Conservation (phyloP, 2,113 vertebrate genomes). For the Myocastor coypus region DNA sequence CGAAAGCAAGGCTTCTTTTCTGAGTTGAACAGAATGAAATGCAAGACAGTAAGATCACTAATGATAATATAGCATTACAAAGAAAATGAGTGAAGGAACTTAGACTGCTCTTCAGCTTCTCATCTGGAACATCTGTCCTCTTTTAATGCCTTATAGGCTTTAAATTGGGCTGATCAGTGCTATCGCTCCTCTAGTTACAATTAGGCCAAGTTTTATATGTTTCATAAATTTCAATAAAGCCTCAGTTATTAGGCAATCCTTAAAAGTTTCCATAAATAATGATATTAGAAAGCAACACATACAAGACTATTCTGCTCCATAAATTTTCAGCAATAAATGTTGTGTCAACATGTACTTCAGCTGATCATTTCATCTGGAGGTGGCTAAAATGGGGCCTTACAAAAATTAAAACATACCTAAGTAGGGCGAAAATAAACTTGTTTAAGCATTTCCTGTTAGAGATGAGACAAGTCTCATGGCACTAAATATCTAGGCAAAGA, state of each 20-base stretch:
- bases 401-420: not conserved
- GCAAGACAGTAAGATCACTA: not conserved
- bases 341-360: not conserved
- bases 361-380: not conserved
- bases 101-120: not conserved
- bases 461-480: not conserved
- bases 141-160: not conserved
- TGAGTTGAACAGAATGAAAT: not conserved
- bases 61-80: not conserved
- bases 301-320: not conserved
- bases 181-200: not conserved
- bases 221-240: not conserved
- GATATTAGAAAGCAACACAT: not conserved
- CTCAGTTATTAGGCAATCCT: not conserved
- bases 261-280: not conserved
- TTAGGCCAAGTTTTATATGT: not conserved
- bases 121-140: not conserved
- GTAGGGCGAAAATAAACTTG: not conserved
- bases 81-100: not conserved
- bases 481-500: not conserved
- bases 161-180: rapidly evolving
- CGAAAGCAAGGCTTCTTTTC: not conserved
- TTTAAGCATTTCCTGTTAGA: not conserved
- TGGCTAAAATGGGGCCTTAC: not conserved
- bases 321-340: not conserved